Conservation (phyloP, 2,113 vertebrate species). For the Clinocottus analis region DNA sequence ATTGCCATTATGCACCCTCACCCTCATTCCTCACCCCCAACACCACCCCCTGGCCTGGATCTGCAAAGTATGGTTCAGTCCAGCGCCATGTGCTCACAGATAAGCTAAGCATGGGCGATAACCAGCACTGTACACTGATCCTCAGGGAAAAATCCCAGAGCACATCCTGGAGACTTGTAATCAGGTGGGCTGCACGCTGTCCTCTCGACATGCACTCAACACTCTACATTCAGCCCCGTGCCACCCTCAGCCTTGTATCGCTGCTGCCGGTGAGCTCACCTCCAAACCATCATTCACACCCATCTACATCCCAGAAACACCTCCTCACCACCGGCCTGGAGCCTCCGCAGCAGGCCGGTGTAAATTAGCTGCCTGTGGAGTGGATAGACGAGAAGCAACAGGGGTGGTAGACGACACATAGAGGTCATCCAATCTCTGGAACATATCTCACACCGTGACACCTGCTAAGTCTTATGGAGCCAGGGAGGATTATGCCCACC, state of each 20-base stretch:
- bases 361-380: constrained; percentile 15
- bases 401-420: constrained; percentile 2
- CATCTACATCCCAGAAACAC: constrained; percentile 52
- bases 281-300: constrained; percentile 55
- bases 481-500: constrained; percentile 8
- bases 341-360: constrained; percentile 44
- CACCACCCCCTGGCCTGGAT: constrained; percentile 34
- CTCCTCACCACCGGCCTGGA: constrained; percentile 41
- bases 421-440: constrained; percentile 39
- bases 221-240: constrained; percentile 29
- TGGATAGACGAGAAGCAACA: neutral
- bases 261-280: constrained; percentile 30
- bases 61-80: constrained; percentile 41
- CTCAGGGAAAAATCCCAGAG: constrained; percentile 35
- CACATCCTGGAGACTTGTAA: constrained; percentile 54
- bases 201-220: constrained; percentile 69
- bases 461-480: neutral
- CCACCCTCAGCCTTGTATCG: constrained; percentile 26
- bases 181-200: constrained; percentile 66
- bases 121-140: constrained; percentile 31
- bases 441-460: constrained; percentile 12
- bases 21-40: constrained; percentile 5
- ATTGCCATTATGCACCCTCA: constrained; percentile 30
- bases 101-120: constrained; percentile 56
- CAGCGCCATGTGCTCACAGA: constrained; percentile 42